Evolutionary conservation across 2,888 invertebrate genomes (phyloP).

Genomic region (Oxytorus armatus): DNA sequence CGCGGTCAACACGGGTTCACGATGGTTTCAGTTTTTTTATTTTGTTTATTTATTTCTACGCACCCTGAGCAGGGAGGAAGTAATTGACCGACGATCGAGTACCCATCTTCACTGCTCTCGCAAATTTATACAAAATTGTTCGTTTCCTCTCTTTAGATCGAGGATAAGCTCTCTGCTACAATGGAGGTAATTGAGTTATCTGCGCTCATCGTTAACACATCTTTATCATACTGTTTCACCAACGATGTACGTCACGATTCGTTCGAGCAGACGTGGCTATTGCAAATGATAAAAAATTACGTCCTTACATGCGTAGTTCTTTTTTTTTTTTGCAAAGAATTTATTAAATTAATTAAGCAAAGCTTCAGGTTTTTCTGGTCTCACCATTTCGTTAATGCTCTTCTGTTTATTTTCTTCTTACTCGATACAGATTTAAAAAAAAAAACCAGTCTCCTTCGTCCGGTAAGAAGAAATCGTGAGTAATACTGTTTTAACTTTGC

Average conservation of each 20-base stretch:
- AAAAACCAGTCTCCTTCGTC: slow-evolving; percentile 3
- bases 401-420: background rate
- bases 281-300: slow-evolving; percentile 2
- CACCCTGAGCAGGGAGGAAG: background rate
- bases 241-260: slow-evolving; percentile 31
- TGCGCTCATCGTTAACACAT: slow-evolving; percentile 46
- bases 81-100: slow-evolving; percentile 17
- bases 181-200: slow-evolving; percentile 66
- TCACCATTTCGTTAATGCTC: background rate
- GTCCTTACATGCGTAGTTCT: background rate
- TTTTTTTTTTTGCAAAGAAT: background rate
- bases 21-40: slow-evolving; percentile 11
- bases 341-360: slow-evolving; percentile 4
- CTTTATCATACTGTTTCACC: slow-evolving; percentile 28
- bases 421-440: background rate
- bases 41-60: background rate
- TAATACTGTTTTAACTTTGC: slow-evolving; percentile 59
- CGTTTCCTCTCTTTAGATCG: slow-evolving; percentile 19
- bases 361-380: background rate
- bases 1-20: slow-evolving; percentile 35
- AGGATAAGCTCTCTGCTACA: slow-evolving; percentile 47
- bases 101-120: slow-evolving; percentile 16
- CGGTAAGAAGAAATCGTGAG: slow-evolving; percentile 21
- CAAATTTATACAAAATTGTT: slow-evolving; percentile 51
- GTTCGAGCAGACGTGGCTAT: slow-evolving; percentile 57